Percentiles rank a stretch among this genome's conserved stretches.
phyloP scores from a whole-genome alignment of 2,888 invertebrate species.

The Penaeus monodon region DNA sequence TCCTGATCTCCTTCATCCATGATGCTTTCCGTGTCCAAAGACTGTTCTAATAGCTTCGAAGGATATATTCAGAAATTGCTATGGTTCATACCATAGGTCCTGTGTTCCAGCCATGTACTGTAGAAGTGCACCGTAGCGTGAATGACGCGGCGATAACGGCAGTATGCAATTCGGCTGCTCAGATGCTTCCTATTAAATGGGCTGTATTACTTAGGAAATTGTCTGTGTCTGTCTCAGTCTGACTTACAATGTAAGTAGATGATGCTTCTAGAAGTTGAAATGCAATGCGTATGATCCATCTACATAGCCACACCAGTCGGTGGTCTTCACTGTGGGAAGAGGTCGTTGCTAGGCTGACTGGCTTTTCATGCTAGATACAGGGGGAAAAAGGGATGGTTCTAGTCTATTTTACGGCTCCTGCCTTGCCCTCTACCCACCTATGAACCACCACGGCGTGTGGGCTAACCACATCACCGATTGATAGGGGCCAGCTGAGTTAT shows the following conservation, averaged over 20 bases:
- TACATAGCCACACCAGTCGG: constrained; percentile 43
- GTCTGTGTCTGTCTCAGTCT: constrained; percentile 42
- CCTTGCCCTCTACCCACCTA: constrained; percentile 40
- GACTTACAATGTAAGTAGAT: constrained; percentile 41
- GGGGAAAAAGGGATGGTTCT: constrained; percentile 35
- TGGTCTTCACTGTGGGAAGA: constrained; percentile 48
- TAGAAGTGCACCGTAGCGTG: constrained; percentile 26
- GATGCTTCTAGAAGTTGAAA: constrained; percentile 51
- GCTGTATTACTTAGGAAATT: constrained; percentile 43
- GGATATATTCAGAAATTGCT: constrained; percentile 14
- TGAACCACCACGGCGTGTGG: constrained; percentile 39
- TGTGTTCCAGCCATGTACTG: constrained; percentile 33
- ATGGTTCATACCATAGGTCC: constrained; percentile 15
- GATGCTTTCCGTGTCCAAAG: constrained; percentile 53
- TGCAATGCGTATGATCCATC: constrained; percentile 51
- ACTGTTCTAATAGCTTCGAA: constrained; percentile 14
- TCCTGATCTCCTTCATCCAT: constrained; percentile 15
- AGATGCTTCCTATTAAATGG: constrained; percentile 31
- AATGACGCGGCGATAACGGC: constrained; percentile 13
- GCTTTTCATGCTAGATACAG: constrained; percentile 39
- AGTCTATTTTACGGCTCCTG: constrained; percentile 42
- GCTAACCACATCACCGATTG: constrained; percentile 47
- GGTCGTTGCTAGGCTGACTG: constrained; percentile 42
- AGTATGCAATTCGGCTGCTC: constrained; percentile 31
- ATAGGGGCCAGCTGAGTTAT: constrained; percentile 42